Evolutionary conservation across 2,797 vertebrate genomes (phyloP).

Genomic region (Bufotes viridis): DNA sequence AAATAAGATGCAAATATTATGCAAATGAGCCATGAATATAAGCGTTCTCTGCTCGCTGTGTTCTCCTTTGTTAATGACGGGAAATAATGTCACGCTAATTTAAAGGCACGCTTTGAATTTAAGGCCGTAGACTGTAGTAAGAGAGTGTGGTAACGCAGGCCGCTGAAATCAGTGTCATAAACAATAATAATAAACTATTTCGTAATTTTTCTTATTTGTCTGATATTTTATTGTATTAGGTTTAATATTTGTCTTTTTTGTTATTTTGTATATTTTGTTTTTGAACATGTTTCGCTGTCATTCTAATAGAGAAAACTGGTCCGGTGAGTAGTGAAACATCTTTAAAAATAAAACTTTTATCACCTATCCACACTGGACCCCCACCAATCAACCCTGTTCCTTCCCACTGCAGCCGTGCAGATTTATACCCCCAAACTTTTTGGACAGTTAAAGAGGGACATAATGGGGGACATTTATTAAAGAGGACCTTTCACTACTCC

Average conservation of each 20-base stretch:
- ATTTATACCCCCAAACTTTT: too few relatives aligned
- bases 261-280: too few relatives aligned
- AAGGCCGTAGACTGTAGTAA: neutral
- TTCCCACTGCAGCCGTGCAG: too few relatives aligned
- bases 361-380: too few relatives aligned
- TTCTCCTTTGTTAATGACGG: slow-evolving; percentile 35
- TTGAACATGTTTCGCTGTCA: too few relatives aligned
- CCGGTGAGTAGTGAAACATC: too few relatives aligned
- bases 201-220: neutral
- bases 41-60: neutral
- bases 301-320: too few relatives aligned
- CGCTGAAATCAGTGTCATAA: neutral
- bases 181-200: neutral
- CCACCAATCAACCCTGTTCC: too few relatives aligned
- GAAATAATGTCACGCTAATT: slow-evolving; percentile 45
- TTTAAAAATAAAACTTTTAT: too few relatives aligned
- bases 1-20: slow-evolving; percentile 56
- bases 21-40: slow-evolving; percentile 47
- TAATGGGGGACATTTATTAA: too few relatives aligned
- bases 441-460: too few relatives aligned
- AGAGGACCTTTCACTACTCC: too few relatives aligned
- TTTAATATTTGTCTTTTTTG: neutral
- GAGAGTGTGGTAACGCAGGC: neutral
- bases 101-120: slow-evolving; percentile 4
- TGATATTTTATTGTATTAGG: neutral